Conservation (phyloP, 2,888 invertebrate genomes). For the Scrobipalpa costella region DNA sequence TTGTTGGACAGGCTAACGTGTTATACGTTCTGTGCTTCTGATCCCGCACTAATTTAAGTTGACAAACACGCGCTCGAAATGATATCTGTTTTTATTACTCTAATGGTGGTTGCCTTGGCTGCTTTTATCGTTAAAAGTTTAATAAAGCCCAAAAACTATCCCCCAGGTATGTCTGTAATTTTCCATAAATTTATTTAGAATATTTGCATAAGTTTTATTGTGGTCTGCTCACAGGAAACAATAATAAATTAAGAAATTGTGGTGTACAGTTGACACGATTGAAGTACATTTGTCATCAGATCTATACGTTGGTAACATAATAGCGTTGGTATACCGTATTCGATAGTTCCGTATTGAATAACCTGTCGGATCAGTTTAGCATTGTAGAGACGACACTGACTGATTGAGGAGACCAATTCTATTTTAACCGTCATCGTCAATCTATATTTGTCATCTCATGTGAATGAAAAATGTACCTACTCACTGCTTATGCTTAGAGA, state of each 20-base stretch:
- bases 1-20: slow-evolving; percentile 3
- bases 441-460: slow-evolving; percentile 15
- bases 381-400: slow-evolving; percentile 8
- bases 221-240: background rate
- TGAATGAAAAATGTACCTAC: background rate
- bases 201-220: background rate
- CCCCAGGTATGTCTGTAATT: slow-evolving; percentile 28
- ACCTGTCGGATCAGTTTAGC: slow-evolving; percentile 20
- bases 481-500: background rate
- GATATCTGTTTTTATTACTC: slow-evolving; percentile 9
- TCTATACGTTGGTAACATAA: background rate
- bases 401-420: slow-evolving; percentile 24
- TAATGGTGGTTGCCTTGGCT: background rate
- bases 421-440: slow-evolving; percentile 23
- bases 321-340: background rate
- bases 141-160: slow-evolving; percentile 26
- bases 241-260: background rate
- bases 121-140: slow-evolving; percentile 4
- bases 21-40: background rate
- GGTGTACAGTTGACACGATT: background rate
- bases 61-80: slow-evolving; percentile 5
- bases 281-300: background rate
- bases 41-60: background rate
- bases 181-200: slow-evolving; percentile 9
- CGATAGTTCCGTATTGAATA: background rate